Evolutionary conservation across 1,140 invertebrate genomes (phyloP).

Genomic region (Psilanteris sp.): DNA sequence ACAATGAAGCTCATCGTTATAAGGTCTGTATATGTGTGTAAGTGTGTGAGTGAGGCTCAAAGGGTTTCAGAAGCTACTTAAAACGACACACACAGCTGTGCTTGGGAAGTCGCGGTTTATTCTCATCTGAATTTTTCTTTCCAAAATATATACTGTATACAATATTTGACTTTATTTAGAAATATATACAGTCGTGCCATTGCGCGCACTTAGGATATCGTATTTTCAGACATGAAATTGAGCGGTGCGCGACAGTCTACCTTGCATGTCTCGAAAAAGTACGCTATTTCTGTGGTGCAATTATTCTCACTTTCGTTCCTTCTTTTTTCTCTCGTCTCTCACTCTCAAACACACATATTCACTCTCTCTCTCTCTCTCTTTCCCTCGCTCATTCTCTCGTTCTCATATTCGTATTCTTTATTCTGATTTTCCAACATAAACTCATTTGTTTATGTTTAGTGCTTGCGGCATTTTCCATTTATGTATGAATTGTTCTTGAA

Average conservation of each 20-base stretch:
- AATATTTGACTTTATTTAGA: constrained; percentile 79
- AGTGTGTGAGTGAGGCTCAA: no score
- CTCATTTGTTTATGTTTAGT: no score
- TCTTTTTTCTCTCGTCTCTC: background rate
- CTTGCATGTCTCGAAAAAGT: constrained; percentile 66
- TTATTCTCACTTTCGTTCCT: constrained; percentile 41
- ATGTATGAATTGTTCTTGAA: constrained; percentile 7
- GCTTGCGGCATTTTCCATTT: constrained; percentile 59
- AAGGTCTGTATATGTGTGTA: background rate
- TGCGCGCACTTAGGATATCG: constrained; percentile 72
- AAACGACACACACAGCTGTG: constrained; percentile 41
- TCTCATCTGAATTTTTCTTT: constrained; percentile 73
- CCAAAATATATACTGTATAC: constrained; percentile 80
- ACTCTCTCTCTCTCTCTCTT: constrained; percentile 1
- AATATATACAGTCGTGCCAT: constrained; percentile 78
- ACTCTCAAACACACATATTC: background rate
- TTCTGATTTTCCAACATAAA: constrained; percentile 37
- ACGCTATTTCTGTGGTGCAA: constrained; percentile 28
- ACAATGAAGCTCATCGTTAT: constrained; percentile 34
- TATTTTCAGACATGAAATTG: constrained; percentile 73
- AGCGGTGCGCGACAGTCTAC: constrained; percentile 73
- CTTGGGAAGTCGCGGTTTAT: constrained; percentile 68
- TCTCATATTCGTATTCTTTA: constrained; percentile 4
- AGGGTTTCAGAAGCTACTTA: constrained; percentile 35
- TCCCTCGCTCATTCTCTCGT: constrained; percentile 21